Percentiles rank a stretch among this genome's conserved stretches.
phyloP scores from a whole-genome alignment of 2,888 invertebrate species.

The Apantesis nais region DNA sequence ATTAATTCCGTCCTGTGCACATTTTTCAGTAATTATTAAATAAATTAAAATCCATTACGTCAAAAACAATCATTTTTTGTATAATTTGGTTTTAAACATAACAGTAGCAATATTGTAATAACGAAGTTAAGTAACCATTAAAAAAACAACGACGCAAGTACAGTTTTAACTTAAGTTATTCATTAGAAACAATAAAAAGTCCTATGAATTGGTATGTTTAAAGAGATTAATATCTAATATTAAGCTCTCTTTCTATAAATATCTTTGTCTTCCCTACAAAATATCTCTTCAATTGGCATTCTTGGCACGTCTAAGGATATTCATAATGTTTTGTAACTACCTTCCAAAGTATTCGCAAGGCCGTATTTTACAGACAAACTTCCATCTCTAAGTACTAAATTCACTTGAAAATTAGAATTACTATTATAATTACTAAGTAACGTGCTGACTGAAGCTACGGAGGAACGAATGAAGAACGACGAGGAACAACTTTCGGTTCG shows the following conservation, averaged over 20 bases:
- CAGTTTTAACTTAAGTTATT: no score
- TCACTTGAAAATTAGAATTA: constrained; percentile 25
- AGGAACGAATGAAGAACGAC: not conserved
- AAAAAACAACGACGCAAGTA: no score
- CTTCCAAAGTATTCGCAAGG: constrained; percentile 7
- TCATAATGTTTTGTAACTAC: not conserved
- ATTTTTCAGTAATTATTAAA: no score
- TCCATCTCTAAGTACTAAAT: constrained; percentile 22
- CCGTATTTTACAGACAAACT: constrained; percentile 19
- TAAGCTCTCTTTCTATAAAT: not conserved
- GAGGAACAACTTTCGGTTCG: constrained; percentile 10
- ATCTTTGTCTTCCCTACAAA: not conserved
- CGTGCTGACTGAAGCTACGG: not conserved
- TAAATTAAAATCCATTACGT: no score
- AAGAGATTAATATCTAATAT: not conserved
- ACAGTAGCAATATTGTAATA: no score
- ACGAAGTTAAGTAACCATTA: no score
- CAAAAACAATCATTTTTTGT: no score
- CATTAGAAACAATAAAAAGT: not conserved
- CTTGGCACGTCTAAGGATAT: constrained; percentile 2
- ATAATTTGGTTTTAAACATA: no score
- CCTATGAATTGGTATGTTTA: not conserved
- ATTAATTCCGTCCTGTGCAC: no score
- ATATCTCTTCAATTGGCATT: constrained; percentile 1
- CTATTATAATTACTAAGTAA: constrained; percentile 15